Percentiles rank a stretch among this genome's conserved stretches.
phyloP scores from a whole-genome alignment of 2,113 vertebrate genomes.

The Psettodes erumei region DNA sequence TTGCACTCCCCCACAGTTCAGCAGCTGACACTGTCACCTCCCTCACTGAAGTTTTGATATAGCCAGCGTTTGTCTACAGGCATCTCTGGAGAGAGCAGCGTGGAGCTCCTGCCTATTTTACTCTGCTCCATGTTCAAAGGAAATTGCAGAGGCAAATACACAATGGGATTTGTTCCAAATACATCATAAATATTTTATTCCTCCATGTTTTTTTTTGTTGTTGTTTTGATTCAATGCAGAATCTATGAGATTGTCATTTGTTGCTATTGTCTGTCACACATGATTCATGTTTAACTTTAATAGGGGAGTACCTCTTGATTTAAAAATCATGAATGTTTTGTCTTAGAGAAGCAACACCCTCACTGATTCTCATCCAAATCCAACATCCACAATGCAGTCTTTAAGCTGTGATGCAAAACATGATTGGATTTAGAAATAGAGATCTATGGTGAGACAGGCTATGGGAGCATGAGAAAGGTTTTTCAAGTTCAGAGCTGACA shows the following conservation, averaged over 20 bases:
- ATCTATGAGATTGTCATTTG: slow-evolving; percentile 49
- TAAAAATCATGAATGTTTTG: slow-evolving; percentile 11
- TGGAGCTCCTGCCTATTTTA: slow-evolving; percentile 47
- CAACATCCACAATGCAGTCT: slow-evolving; percentile 2
- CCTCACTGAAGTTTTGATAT: slow-evolving; percentile 70
- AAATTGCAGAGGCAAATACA: slow-evolving; percentile 66
- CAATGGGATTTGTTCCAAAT: slow-evolving; percentile 66
- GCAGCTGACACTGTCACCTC: slow-evolving; percentile 68
- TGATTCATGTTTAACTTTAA: slow-evolving; percentile 11
- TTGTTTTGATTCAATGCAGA: slow-evolving; percentile 4
- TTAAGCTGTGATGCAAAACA: slow-evolving; percentile 35
- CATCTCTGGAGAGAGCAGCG: slow-evolving; percentile 62
- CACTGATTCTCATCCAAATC: not conserved
- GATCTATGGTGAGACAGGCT: not conserved
- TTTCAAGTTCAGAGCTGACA: slow-evolving; percentile 5
- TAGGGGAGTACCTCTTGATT: slow-evolving; percentile 5
- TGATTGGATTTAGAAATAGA: slow-evolving; percentile 1
- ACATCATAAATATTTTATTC: slow-evolving; percentile 73
- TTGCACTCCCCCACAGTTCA: slow-evolving; percentile 65
- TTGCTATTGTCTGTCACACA: slow-evolving; percentile 16
- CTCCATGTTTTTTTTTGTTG: slow-evolving; percentile 15
- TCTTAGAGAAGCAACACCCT: slow-evolving; percentile 3
- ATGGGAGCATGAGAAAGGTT: not conserved
- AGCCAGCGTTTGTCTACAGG: slow-evolving; percentile 67
- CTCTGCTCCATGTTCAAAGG: slow-evolving; percentile 59